Conservation (phyloP, 2,113 vertebrate species). For the Rutilus rutilus region DNA sequence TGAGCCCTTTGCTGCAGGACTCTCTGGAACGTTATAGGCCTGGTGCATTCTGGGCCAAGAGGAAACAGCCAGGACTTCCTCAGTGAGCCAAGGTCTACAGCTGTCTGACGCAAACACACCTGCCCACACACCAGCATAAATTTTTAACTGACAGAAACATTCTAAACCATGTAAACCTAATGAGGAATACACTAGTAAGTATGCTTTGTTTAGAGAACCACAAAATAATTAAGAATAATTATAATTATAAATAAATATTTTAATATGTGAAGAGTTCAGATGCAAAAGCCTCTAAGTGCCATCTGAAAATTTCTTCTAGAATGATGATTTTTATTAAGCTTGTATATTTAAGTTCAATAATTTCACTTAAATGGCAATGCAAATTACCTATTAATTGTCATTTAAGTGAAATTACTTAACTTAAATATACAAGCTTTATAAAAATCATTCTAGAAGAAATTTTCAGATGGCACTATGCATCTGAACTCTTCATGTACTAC, state of each 20-base stretch:
- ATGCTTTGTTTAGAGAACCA: not conserved
- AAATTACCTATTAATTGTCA: too few relatives aligned
- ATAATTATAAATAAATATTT: not conserved
- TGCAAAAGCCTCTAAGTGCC: too few relatives aligned
- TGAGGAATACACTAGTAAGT: not conserved
- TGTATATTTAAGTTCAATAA: too few relatives aligned
- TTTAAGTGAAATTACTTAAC: too few relatives aligned
- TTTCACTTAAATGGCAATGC: too few relatives aligned
- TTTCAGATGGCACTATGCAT: too few relatives aligned
- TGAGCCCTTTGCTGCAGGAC: conserved; percentile 8
- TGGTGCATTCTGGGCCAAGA: conserved; percentile 36
- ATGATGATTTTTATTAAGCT: too few relatives aligned
- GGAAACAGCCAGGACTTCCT: conserved; percentile 29
- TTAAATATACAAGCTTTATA: too few relatives aligned
- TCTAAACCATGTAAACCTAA: not conserved
- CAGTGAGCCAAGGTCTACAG: conserved; percentile 23
- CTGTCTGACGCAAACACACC: conserved; percentile 41
- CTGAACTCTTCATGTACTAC: too few relatives aligned
- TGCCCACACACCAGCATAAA: conserved; percentile 27
- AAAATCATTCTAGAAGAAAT: too few relatives aligned
- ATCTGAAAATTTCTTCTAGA: too few relatives aligned
- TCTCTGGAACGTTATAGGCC: conserved; percentile 2
- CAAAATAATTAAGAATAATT: not conserved
- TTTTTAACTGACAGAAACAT: not conserved
- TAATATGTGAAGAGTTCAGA: too few relatives aligned